Evolutionary conservation across 2,888 invertebrate species (phyloP), one percentile per base, ranked within the genome.

Genomic region (Ophonus ardosiacus): DNA sequence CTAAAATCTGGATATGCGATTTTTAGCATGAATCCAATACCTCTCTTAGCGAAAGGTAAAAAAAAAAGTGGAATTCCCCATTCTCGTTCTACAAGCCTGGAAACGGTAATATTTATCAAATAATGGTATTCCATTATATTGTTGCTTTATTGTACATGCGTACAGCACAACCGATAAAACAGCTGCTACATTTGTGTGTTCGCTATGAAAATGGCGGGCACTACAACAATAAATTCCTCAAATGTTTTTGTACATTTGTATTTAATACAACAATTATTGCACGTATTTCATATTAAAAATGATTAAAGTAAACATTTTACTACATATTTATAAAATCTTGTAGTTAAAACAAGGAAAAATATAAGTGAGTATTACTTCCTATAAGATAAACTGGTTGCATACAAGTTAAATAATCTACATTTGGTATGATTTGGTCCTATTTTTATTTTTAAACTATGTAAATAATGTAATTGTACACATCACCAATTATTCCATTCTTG

Each of bases 401-500:
- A 24, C 21, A 63, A 13, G 10, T 21, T 0, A 63, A 63, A 63
- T 24, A 18, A 63, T 63, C 18, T 17, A 61, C 2, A 18, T 61
- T 17, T 63, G 10, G 6, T 18, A 17, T 5, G 5, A 7, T 51
- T 74, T 63, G 10, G 6, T 18, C 59, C 15, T 18, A 7, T 51
- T 74, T 74, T 74, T 51, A 24, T 17, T 74, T n/a, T 71, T 24
- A 0, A 40, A 15, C 7, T 74, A 74, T 17, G 74, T 74, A 0
- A 74, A 74, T 74, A 63, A 63, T 59, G 24, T 31, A 31, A 31
- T 31, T n/a, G 13, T 31, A 15, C 68, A 68, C 68, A 68, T 68
- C 68, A 68, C n/a, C 68, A 68, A 31, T n/a, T 24, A n/a, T 10
- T 31, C 31, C n/a, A 68, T 31, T 15, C 13, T 38, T 15, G 40